Percentiles rank a stretch among this genome's conserved stretches.
Conservation (phyloP, 2,888 invertebrate genomes). For the Seira musarum region DNA sequence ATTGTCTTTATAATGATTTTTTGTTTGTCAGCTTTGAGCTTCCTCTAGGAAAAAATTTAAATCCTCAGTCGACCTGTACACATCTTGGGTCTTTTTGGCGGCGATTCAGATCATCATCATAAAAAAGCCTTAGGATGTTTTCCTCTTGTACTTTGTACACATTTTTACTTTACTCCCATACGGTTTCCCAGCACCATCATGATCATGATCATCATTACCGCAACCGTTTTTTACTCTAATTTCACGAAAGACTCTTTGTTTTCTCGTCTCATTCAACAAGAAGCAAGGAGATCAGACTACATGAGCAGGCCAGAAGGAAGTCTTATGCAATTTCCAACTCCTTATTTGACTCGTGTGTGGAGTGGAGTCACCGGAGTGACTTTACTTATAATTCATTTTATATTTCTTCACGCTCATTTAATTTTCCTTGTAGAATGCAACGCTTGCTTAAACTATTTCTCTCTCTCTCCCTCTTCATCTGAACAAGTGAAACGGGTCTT, state of each 20-base stretch:
- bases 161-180: neutral
- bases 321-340: conserved; percentile 1
- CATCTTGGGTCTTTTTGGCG: conserved; percentile 44
- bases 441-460: conserved; percentile 24
- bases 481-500: neutral
- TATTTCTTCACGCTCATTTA: conserved; percentile 49
- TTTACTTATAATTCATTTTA: conserved; percentile 16
- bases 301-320: too few species aligned
- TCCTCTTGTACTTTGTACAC: too few species aligned
- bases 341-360: neutral
- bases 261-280: conserved; percentile 6
- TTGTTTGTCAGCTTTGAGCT: conserved; percentile 30
- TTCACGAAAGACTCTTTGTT: neutral
- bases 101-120: conserved; percentile 35
- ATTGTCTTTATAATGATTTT: conserved; percentile 22
- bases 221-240: conserved; percentile 10
- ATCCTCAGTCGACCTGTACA: neutral
- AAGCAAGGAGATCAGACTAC: neutral
- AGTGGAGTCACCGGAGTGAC: neutral
- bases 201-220: too few species aligned
- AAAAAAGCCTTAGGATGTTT: too few species aligned
- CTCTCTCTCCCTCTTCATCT: too few species aligned
- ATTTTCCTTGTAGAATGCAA: conserved; percentile 24
- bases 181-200: neutral
- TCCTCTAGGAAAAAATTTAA: neutral